Conservation (phyloP, 1,140 invertebrate genomes). For the Paraescarpia echinospica region DNA sequence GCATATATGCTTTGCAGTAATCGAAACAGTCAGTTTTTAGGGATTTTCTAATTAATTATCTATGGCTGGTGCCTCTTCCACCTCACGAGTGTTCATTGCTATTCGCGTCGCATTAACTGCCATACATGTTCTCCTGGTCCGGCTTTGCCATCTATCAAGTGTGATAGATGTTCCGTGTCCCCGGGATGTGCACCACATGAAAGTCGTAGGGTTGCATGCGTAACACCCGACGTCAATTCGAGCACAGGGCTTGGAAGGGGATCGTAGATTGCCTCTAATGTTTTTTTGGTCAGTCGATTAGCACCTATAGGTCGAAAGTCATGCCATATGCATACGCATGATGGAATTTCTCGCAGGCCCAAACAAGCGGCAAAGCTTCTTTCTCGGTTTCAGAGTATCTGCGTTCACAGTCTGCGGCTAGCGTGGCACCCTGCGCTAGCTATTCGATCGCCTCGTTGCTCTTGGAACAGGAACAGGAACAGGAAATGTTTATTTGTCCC, state of each 20-base stretch:
- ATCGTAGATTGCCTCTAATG: not conserved
- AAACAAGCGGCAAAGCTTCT: conserved; percentile 56
- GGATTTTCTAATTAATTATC: not conserved
- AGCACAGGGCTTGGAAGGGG: conserved; percentile 32
- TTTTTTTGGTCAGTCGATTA: conserved; percentile 54
- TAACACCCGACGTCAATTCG: conserved; percentile 38
- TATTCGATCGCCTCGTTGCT: not conserved
- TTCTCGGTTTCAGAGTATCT: conserved; percentile 56
- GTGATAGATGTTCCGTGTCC: not conserved
- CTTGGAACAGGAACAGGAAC: too few relatives aligned
- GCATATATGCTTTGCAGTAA: not conserved
- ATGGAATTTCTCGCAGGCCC: conserved; percentile 56
- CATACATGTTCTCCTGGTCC: not conserved
- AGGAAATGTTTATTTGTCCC: too few relatives aligned
- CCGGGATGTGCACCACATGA: not conserved
- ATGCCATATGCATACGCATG: conserved; percentile 55
- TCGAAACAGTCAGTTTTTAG: not conserved
- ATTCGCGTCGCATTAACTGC: not conserved
- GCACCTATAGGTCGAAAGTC: conserved; percentile 46
- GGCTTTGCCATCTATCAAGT: not conserved
- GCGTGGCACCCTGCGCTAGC: too few relatives aligned
- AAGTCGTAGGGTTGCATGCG: conserved; percentile 34
- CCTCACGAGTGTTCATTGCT: conserved; percentile 6
- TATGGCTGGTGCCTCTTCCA: not conserved
- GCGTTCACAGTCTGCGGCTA: conserved; percentile 30